These are phyloP conservation scores for Carduelis carduelis DNA, from an alignment of 2,797 vertebrate genomes.

Conservation along the genomic window DNA sequence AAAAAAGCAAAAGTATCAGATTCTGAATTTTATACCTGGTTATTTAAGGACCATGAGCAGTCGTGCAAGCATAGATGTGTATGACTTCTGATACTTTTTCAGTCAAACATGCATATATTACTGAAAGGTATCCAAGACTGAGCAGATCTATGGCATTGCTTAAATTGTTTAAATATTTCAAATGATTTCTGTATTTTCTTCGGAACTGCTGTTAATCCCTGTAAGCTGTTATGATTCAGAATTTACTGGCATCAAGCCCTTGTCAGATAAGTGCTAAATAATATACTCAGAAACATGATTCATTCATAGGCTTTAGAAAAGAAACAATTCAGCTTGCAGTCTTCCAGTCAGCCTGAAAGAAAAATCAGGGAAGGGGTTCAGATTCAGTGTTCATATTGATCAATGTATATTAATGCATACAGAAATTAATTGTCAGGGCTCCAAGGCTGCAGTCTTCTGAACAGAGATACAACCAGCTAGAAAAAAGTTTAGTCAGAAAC, in stretches of 20 bases:
- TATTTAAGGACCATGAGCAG: background rate
- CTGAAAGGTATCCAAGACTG: background rate
- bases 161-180: constrained; percentile 42
- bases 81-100: background rate
- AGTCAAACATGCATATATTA: background rate
- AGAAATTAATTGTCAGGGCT: background rate
- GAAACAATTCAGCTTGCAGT: constrained; percentile 16
- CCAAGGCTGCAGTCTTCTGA: background rate
- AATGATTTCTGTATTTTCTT: constrained; percentile 33
- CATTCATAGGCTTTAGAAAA: constrained; percentile 33
- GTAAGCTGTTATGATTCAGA: constrained; percentile 44
- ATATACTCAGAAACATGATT: constrained; percentile 46
- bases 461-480: background rate
- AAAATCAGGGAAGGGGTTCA: background rate
- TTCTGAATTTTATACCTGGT: background rate
- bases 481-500: background rate
- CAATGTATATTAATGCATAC: background rate
- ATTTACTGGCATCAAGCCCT: constrained; percentile 33
- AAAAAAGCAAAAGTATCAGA: background rate
- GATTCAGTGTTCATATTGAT: background rate
- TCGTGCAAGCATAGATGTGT: background rate
- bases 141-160: background rate
- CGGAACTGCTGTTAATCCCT: constrained; percentile 34
- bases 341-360: background rate
- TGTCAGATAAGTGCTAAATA: constrained; percentile 36